Conservation (phyloP, 2,888 invertebrate genomes). For the Zaprionus obscuricornis region DNA sequence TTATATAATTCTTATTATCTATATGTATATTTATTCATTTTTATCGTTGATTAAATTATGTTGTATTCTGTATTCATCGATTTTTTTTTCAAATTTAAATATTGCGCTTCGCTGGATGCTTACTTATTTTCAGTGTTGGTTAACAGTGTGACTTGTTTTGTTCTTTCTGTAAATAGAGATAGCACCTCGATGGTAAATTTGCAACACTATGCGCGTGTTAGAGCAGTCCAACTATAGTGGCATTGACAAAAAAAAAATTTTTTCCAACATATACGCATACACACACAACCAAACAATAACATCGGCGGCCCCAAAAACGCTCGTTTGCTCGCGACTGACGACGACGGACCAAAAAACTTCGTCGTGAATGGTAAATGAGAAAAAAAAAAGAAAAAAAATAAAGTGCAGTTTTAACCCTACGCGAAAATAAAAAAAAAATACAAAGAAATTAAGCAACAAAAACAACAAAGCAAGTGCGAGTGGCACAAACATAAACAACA, state of each 20-base stretch:
- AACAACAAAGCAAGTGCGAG: conserved; percentile 64
- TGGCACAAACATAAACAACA: conserved; percentile 75
- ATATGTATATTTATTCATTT: conserved; percentile 3
- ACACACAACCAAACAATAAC: conserved; percentile 68
- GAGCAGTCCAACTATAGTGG: conserved; percentile 36
- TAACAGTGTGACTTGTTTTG: conserved; percentile 11
- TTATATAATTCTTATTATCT: not conserved
- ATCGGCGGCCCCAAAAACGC: conserved; percentile 68
- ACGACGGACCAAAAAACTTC: conserved; percentile 65
- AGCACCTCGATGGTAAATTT: not conserved
- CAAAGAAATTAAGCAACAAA: conserved; percentile 68
- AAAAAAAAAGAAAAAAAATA: conserved; percentile 51
- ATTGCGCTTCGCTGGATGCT: conserved; percentile 26
- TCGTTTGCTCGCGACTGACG: conserved; percentile 58
- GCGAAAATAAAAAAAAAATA: conserved; percentile 48
- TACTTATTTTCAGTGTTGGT: conserved; percentile 40
- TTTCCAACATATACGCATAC: conserved; percentile 46
- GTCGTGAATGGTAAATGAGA: conserved; percentile 70
- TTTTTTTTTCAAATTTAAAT: conserved; percentile 25
- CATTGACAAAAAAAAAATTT: too few relatives aligned
- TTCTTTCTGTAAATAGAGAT: conserved; percentile 40
- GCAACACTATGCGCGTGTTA: not conserved
- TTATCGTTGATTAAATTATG: not conserved
- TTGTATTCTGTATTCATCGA: not conserved
- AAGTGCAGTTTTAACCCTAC: conserved; percentile 67